phyloP scores from a whole-genome alignment of 1,140 invertebrate genomes.

The Drosophila kepulauana region DNA sequence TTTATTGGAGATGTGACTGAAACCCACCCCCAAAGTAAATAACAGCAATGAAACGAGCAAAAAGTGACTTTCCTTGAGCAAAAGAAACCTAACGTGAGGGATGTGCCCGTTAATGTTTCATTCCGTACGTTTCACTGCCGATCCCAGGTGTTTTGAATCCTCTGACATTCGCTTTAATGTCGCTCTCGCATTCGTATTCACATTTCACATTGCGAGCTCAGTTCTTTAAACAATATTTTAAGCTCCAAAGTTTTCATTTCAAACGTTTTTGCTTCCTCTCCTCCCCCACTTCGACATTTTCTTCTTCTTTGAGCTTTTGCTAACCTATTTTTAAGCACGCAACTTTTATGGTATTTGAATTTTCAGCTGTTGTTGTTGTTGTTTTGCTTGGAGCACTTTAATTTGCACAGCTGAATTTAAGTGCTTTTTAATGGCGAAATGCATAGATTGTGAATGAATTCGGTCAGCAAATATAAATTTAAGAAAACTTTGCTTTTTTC shows the following conservation, averaged over 20 bases:
- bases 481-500: not conserved
- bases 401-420: conserved; percentile 8
- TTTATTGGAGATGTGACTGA: not conserved
- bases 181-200: not conserved
- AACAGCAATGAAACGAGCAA: conserved; percentile 33
- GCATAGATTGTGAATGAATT: not conserved
- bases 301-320: not conserved
- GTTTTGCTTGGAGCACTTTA: not conserved
- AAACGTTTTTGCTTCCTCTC: not conserved
- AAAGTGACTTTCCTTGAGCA: conserved; percentile 53
- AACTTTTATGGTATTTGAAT: conserved; percentile 7
- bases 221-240: conserved; percentile 32
- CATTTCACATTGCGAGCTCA: not conserved
- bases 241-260: not conserved
- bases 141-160: conserved; percentile 13
- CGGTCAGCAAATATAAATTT: not conserved
- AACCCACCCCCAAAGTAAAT: conserved; percentile 41
- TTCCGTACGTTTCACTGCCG: conserved; percentile 16
- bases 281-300: not conserved
- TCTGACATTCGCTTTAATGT: conserved; percentile 11
- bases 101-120: conserved; percentile 26
- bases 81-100: not conserved
- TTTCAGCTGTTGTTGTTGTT: not conserved
- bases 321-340: conserved; percentile 8
- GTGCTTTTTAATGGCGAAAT: not conserved